Base-by-base conservation (phyloP, 2,113 vertebrate species). In the Leptocoma aspasia region DNA sequence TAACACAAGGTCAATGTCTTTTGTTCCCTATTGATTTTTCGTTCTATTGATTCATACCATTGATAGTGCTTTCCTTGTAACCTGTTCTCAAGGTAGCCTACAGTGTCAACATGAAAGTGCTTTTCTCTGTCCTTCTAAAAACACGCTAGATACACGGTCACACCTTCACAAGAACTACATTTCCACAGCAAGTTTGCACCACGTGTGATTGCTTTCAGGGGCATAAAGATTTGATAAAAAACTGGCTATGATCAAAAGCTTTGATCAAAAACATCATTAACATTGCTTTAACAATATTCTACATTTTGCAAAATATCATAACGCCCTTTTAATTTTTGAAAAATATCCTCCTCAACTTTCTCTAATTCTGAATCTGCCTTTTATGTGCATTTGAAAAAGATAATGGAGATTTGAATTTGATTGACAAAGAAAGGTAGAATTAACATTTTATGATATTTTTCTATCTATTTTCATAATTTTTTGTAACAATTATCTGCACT, bases 41-140 rank as follows among this genome's bases (percentile, higher is more conserved):
- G 56, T 89, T 78, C 57, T 84, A 86, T 94, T 52, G 86, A 95
- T 94, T 87, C 57, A 57, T 89, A 69, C 8, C 65, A 92, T 52
- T 78, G 68, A 71, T 72, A 95, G 53, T 85, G 69, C 44, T 91
- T 91, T 50, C 49, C 70, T 87, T 82, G 52, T 84, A 76, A 85
- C 61, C 53, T 89, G 22, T 86, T 83, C 41, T 87, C 86, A 95
- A 96, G 69, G 73, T 71, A 82, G 56, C 20, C 39, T 56, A 59
- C 14, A 52, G 52, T 56, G 83, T 76, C 81, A 96, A 60, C 49
- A 81, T 68, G 23, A 86, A 95, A 77, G 61, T 57, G 73, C 16
- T 92, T 82, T 93, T 49, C 70, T 69, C 57, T 73, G 9, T 71
- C 49, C 49, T 94, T 92, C 56, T 8, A 41, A 87, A 73, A 75